Base-by-base conservation (phyloP, 35 echinoderm and acorn worm genomes). In the Holothuria glaberrima region DNA sequence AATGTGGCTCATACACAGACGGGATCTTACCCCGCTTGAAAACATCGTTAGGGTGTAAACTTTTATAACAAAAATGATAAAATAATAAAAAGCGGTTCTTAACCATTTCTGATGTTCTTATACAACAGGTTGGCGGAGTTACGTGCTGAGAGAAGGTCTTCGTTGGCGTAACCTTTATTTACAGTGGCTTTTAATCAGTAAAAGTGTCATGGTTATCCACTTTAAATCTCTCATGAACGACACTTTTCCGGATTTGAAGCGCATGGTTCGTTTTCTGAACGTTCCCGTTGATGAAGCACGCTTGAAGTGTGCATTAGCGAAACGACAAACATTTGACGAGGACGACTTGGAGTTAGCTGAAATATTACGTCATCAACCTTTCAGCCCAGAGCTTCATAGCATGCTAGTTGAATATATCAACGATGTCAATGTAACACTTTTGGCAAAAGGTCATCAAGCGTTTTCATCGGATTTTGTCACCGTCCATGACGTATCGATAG, bases 201-300 rank as follows among this genome's bases (percentile, higher is more conserved):
- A 70, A 48, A 89, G 46, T 48, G 57, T 68, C 48, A 80, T 82
- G 27, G 88, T 90, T 28, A 65, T 90, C 16, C 74, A 90, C n/a
- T 90, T 80, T 44, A 25, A 34, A 9, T 74, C 74, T 16, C 19
- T 90, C 20, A 22, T 80, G 12, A 38, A 66, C 24, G 28, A 59
- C n/a, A 74, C 88, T 26, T 60, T 58, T 34, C 27, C 80, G 14
- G 59, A 74, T 24, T 63, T 90, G 24, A 30, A 80, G 20, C 32
- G 20, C 28, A 58, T 90, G 71, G 74, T 90, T 27, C 46, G 74
- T 21, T 90, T 69, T 81, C 31, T 90, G 22, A 90, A 90, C 56
- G 16, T 81, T 7, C 88, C 88, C 25, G 88, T 90, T 22, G 30
- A 57, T 4, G n/a, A 24, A 26, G 88, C 57, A 12, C 27, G 71